A percentile compares a stretch with the other conserved stretches of the same genome.
These are phyloP conservation scores for Elachura formosa DNA, from an alignment of 2,113 vertebrate species.

Conservation along the genomic window DNA sequence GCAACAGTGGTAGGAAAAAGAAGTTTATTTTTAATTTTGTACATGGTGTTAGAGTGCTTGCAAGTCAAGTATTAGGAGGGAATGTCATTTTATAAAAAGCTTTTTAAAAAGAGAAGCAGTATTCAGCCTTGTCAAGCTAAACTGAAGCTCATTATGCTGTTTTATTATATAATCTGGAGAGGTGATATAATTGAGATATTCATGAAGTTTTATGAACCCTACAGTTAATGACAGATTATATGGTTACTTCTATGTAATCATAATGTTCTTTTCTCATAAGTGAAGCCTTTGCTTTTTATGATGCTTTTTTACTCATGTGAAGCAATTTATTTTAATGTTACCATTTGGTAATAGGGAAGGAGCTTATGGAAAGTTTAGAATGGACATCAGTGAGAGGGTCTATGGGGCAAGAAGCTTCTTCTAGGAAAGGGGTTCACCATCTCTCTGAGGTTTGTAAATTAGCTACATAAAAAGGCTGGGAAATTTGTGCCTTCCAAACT, in stretches of 20 bases:
- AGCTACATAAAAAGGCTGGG: not conserved
- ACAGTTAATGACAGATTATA: not conserved
- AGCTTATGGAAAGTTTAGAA: not conserved
- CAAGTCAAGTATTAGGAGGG: constrained; percentile 25
- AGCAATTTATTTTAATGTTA: not conserved
- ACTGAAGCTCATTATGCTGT: constrained; percentile 28
- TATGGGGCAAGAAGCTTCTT: not conserved
- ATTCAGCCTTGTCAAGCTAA: constrained; percentile 29
- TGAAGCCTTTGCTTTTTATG: not conserved
- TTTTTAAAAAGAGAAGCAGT: constrained; percentile 10
- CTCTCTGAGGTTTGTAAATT: not conserved
- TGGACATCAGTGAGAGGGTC: not conserved
- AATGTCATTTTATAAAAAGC: constrained; percentile 41
- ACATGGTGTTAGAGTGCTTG: constrained; percentile 7
- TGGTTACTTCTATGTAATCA: not conserved
- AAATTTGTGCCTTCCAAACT: not conserved
- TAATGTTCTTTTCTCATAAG: not conserved
- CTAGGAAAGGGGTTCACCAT: not conserved
- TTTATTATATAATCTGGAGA: constrained; percentile 23
- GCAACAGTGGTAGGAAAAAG: not conserved
- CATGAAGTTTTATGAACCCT: not conserved
- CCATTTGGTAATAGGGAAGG: not conserved
- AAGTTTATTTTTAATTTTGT: constrained; percentile 51
- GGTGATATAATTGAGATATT: constrained; percentile 35
- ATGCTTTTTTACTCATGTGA: not conserved